Evolutionary conservation across 2,888 invertebrate species (phyloP), one percentile per base, ranked within the genome.

Genomic region (Hesperia comma): DNA sequence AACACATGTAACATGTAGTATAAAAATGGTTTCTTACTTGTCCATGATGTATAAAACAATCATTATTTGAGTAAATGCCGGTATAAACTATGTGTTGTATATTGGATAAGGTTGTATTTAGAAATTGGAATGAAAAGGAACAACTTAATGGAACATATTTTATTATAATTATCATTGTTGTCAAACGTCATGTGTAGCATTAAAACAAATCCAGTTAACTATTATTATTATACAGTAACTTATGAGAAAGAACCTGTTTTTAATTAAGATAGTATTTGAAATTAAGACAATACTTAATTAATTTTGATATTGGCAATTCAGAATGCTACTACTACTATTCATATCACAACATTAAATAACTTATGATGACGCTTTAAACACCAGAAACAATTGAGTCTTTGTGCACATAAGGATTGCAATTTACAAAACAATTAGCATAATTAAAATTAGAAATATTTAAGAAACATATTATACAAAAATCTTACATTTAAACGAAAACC

Each of bases 101-200:
- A 26, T 26, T 26, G 26, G 26, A 26, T 26, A 26, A 26, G 2
- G 26, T 4, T 26, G 2, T 46, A 15, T 46, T 46, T 17, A 17
- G 8, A 33, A 33, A 3, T 15, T 10, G 37, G 17, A 33, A 32
- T 7, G 37, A 54, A 40, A 70, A 76, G 76, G 72, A 77, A 72
- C 77, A 73, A 69, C 60, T 41, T 80, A 79, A 80, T 86, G 81
- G 83, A 88, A 87, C 86, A 83, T 86, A 76, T 82, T 87, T 87
- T 85, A 85, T 87, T 88, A 80, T 81, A 80, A 81, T 85, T 84
- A 87, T 85, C 80, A 87, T 82, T 83, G 81, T 85, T 76, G 79
- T 85, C 81, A 86, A 85, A 85, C 80, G 76, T 77, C 72, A 77
- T 79, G 72, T 80, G 81, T 74, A 75, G 76, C 75, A 81, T 81